Conservation (phyloP, 2,797 vertebrate genomes). For the Sebastes minor region DNA sequence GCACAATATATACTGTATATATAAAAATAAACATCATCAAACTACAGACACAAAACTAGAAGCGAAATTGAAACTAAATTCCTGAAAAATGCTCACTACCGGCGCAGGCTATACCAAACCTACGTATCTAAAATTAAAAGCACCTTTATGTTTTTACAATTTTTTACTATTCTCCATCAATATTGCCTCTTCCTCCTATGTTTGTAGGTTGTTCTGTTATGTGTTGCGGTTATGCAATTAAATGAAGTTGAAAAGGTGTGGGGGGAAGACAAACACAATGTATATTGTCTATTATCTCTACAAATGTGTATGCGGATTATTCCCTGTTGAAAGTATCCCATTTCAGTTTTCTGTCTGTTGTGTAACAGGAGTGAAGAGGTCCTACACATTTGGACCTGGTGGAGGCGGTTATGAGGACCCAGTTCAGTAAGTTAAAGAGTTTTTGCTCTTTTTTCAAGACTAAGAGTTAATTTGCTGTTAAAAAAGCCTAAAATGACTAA, state of each 20-base stretch:
- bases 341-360: slow-evolving; percentile 19
- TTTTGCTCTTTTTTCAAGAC: slow-evolving; percentile 3
- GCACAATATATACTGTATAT: too few species aligned
- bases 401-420: slow-evolving; percentile 94
- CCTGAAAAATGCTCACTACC: background rate
- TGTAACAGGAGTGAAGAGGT: slow-evolving; percentile 87
- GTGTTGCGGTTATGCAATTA: background rate
- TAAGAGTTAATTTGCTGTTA: background rate
- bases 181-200: background rate
- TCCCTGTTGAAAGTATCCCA: background rate
- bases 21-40: too few species aligned
- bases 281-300: background rate
- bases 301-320: background rate
- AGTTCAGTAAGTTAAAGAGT: slow-evolving; percentile 82
- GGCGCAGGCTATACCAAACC: background rate
- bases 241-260: background rate
- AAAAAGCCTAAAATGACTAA: background rate
- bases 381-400: slow-evolving; percentile 90
- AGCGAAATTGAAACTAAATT: background rate
- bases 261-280: background rate
- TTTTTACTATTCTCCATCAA: background rate
- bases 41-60: background rate
- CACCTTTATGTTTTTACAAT: background rate
- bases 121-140: background rate
- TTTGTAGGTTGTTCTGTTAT: background rate